Conservation (phyloP, 2,888 invertebrate species). For the Meteorus colon region DNA sequence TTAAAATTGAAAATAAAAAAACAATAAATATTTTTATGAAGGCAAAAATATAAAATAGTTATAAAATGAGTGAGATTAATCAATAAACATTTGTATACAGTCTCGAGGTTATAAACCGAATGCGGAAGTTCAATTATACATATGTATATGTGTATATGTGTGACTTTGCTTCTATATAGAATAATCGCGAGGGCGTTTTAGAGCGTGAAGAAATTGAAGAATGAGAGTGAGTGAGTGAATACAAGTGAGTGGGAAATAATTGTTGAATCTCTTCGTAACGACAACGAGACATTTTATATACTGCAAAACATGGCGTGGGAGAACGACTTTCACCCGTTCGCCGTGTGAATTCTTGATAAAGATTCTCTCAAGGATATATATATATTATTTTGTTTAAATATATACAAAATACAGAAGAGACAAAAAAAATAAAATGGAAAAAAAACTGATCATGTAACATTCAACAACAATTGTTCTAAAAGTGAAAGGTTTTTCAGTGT, state of each 20-base stretch:
- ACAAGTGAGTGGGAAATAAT: neutral
- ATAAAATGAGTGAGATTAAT: neutral
- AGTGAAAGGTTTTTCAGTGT: constrained; percentile 1
- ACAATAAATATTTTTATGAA: constrained; percentile 4
- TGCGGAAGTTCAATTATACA: constrained; percentile 30
- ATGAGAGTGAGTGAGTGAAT: constrained; percentile 1
- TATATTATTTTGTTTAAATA: constrained; percentile 39
- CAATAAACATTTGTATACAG: neutral
- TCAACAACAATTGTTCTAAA: neutral
- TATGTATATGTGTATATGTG: neutral
- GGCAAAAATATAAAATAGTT: constrained; percentile 19
- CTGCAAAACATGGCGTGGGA: constrained; percentile 66
- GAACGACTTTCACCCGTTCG: constrained; percentile 70
- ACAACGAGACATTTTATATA: constrained; percentile 22
- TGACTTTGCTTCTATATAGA: neutral
- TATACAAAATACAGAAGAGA: constrained; percentile 15
- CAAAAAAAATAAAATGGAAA: neutral
- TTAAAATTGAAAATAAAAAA: neutral
- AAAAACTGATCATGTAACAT: neutral
- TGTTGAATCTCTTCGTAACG: constrained; percentile 24
- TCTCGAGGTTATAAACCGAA: constrained; percentile 21
- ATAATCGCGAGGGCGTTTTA: constrained; percentile 15
- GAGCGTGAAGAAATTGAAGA: constrained; percentile 9
- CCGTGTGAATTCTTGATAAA: constrained; percentile 45
- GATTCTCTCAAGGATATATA: constrained; percentile 39